A percentile compares a stretch with the other conserved stretches of the same genome.
phyloP scores from a whole-genome alignment of 2,888 invertebrate species.

The Alitta virens region DNA sequence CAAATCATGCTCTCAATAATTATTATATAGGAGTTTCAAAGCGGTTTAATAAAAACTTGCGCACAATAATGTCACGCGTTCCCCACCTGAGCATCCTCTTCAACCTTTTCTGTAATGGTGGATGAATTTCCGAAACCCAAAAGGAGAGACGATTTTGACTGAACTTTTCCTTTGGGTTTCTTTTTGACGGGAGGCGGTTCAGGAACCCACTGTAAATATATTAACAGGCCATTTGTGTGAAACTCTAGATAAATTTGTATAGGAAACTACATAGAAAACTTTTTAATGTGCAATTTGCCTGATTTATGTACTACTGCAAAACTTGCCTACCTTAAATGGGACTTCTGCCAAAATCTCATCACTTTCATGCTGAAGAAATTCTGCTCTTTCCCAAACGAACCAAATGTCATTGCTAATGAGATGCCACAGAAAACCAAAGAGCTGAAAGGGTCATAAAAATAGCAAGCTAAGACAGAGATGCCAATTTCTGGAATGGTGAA shows the following conservation, averaged over 20 bases:
- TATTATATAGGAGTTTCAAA: no score
- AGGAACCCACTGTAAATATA: conserved; percentile 51
- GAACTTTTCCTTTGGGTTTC: conserved; percentile 36
- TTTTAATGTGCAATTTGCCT: no score
- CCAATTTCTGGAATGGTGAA: no score
- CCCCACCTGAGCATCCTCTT: conserved; percentile 28
- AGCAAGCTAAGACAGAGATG: no score
- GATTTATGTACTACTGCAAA: no score
- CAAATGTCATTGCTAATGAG: conserved; percentile 54
- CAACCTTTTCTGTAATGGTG: conserved; percentile 27
- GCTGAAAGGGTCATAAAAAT: no score
- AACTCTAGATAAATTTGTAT: no score
- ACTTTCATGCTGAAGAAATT: conserved; percentile 50
- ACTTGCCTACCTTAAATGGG: conserved; percentile 47
- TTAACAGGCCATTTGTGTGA: no score
- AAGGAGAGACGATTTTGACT: conserved; percentile 45
- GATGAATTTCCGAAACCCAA: conserved; percentile 48
- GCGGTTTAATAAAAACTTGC: no score
- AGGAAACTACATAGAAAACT: no score
- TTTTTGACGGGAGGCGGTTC: conserved; percentile 45
- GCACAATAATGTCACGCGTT: no score
- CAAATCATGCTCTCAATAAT: no score
- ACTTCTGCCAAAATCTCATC: conserved; percentile 47
- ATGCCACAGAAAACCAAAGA: conserved; percentile 54
- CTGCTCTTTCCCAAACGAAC: conserved; percentile 55